phyloP scores from a whole-genome alignment of 2,113 vertebrate species.

The Ptilonorhynchus violaceus region DNA sequence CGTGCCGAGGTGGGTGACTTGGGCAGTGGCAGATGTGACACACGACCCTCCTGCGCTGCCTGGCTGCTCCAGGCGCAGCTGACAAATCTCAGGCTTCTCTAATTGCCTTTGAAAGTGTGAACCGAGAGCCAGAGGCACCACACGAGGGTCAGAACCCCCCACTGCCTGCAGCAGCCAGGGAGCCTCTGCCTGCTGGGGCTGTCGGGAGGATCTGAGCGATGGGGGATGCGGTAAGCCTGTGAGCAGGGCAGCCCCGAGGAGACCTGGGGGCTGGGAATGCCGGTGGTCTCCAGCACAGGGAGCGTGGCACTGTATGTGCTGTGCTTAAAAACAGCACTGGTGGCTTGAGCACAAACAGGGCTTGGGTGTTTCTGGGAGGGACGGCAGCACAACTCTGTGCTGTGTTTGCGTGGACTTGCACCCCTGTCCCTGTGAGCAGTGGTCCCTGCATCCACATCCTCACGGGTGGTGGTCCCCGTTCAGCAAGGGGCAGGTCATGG shows the following conservation, averaged over 20 bases:
- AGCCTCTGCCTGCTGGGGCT: not conserved
- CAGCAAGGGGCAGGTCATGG: not conserved
- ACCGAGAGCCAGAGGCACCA: not conserved
- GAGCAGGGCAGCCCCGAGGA: not conserved
- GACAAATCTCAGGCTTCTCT: not conserved
- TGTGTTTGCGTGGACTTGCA: accelerated
- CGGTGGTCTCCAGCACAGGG: accelerated
- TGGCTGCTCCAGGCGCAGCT: accelerated
- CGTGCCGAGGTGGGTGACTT: accelerated
- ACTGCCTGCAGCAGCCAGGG: not conserved
- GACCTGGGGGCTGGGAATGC: accelerated
- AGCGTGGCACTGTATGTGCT: accelerated
- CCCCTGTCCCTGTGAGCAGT: not conserved
- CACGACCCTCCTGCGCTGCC: not conserved
- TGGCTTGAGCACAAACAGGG: not conserved
- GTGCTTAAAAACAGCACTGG: accelerated
- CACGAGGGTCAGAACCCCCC: not conserved
- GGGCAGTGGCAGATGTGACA: not conserved
- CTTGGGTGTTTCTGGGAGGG: not conserved
- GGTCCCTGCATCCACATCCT: not conserved
- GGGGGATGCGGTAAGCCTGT: accelerated
- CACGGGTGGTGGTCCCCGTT: accelerated
- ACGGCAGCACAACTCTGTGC: not conserved
- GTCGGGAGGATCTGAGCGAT: not conserved
- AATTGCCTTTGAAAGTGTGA: not conserved